A percentile compares a stretch with the other conserved stretches of the same genome.
Conservation (phyloP, 2,113 vertebrate species). For the Theristicus caerulescens region DNA sequence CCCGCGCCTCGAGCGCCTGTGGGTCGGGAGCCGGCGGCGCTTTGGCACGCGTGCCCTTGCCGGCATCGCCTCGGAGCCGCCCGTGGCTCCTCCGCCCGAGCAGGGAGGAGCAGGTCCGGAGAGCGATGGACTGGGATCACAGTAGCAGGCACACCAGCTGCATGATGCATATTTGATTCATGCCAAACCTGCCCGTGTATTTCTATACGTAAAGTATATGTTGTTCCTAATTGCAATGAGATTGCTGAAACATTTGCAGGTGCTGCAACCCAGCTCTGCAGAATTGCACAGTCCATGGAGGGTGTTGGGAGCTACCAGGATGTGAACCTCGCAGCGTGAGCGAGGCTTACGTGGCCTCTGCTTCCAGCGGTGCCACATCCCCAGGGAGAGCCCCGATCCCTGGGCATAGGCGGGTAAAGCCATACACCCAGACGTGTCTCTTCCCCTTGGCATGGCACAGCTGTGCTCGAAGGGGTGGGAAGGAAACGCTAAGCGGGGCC, state of each 20-base stretch:
- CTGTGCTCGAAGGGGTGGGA: not conserved
- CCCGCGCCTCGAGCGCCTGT: not conserved
- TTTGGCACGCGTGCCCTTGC: not conserved
- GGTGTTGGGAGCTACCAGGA: rapidly evolving
- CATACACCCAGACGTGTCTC: rapidly evolving
- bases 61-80: not conserved
- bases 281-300: rapidly evolving
- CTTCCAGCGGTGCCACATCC: not conserved
- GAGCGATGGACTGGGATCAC: not conserved
- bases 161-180: rapidly evolving
- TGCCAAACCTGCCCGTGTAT: rapidly evolving
- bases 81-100: rapidly evolving
- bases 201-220: rapidly evolving
- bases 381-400: not conserved
- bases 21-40: rapidly evolving
- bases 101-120: not conserved
- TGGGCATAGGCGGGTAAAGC: rapidly evolving
- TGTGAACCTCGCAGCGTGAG: not conserved
- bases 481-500: not conserved
- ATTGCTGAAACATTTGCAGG: not conserved
- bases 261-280: not conserved
- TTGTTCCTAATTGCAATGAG: not conserved
- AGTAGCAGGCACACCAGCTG: not conserved
- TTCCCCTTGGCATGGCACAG: not conserved
- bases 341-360: not conserved